A percentile compares a stretch with the other conserved stretches of the same genome.
phyloP scores from a whole-genome alignment of 2,888 invertebrate genomes.

The Sabellastarte sp. region DNA sequence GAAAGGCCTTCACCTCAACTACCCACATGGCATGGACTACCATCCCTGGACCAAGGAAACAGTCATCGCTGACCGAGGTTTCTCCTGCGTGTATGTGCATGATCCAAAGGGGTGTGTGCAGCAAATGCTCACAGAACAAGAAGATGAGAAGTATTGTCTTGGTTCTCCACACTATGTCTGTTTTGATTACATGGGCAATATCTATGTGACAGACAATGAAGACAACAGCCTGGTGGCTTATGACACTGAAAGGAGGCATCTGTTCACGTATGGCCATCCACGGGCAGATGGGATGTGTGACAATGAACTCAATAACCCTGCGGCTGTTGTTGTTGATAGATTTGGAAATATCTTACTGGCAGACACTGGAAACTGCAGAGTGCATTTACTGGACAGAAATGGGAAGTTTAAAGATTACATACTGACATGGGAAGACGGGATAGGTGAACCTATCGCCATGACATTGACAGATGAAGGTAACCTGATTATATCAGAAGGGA shows the following conservation, averaged over 20 bases:
- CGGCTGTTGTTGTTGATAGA: conserved; percentile 6
- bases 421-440: conserved; percentile 17
- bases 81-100: conserved; percentile 16
- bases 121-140: background rate
- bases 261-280: conserved; percentile 3
- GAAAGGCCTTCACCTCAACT: conserved; percentile 9
- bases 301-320: conserved; percentile 6
- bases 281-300: background rate
- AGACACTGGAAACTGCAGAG: conserved; percentile 11
- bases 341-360: conserved; percentile 14
- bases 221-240: background rate
- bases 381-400: conserved; percentile 6
- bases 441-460: conserved; percentile 12
- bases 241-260: background rate
- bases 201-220: background rate
- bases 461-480: conserved; percentile 8
- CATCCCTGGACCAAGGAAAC: conserved; percentile 3
- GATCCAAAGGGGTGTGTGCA: conserved; percentile 5
- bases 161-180: background rate
- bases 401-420: conserved; percentile 3
- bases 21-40: conserved; percentile 16
- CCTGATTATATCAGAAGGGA: conserved; percentile 17
- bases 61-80: conserved; percentile 9
- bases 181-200: background rate
- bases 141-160: background rate